Evolutionary conservation across 2,113 vertebrate genomes (phyloP).

Genomic region (Panthera leo): DNA sequence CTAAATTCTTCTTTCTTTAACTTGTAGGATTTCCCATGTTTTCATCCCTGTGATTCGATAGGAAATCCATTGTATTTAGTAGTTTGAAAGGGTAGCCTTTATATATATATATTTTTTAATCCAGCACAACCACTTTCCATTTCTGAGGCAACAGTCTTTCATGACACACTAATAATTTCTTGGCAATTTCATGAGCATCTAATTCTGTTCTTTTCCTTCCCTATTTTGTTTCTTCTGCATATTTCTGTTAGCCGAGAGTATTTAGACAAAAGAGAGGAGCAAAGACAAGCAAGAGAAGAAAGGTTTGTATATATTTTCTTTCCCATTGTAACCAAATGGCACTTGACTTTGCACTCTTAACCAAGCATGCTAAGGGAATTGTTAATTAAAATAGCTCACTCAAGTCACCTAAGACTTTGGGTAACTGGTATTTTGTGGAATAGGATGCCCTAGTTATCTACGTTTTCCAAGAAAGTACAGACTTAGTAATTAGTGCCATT

Average conservation of each 20-base stretch:
- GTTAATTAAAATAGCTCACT: conserved; percentile 49
- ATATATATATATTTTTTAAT: not conserved
- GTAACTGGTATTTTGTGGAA: not conserved
- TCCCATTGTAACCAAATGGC: conserved; percentile 23
- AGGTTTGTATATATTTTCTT: conserved; percentile 88
- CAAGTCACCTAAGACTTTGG: not conserved
- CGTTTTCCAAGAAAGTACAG: not conserved
- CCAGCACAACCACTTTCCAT: not conserved
- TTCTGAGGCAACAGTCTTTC: not conserved
- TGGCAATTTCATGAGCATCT: conserved; percentile 42
- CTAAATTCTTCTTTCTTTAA: not conserved
- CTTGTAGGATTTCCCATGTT: not conserved
- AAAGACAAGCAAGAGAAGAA: conserved; percentile 94
- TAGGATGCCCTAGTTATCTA: not conserved
- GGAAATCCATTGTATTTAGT: not conserved
- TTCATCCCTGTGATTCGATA: conserved; percentile 16
- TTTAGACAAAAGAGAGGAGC: conserved; percentile 94
- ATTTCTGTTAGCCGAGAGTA: conserved; percentile 90
- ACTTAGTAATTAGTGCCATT: not conserved
- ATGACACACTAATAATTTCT: not conserved
- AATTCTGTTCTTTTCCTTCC: conserved; percentile 64
- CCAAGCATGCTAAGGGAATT: conserved; percentile 61
- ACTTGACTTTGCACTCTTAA: conserved; percentile 54
- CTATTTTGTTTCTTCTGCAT: conserved; percentile 71
- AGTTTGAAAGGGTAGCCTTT: not conserved